phyloP scores from a whole-genome alignment of 2,797 vertebrate genomes.

The Pachyuromys duprasi region DNA sequence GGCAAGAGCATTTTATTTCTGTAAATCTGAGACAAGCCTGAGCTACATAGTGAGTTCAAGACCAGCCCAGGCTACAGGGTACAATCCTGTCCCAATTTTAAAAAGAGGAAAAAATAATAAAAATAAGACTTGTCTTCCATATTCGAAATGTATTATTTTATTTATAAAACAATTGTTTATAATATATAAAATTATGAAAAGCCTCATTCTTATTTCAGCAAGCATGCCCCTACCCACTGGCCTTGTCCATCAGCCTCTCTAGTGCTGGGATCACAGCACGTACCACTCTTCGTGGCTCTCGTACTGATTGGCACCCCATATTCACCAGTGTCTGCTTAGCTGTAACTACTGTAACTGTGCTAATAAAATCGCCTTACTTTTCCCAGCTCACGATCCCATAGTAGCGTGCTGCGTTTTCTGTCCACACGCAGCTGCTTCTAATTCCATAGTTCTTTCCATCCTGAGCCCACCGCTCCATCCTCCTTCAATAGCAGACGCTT shows the following conservation, averaged over 20 bases:
- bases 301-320: neutral
- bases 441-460: neutral
- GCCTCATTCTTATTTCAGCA: conserved; percentile 12
- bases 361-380: neutral
- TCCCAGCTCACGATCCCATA: neutral
- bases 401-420: neutral
- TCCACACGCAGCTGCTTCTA: neutral
- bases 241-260: neutral
- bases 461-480: neutral
- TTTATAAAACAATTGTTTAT: conserved; percentile 35
- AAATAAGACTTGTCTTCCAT: neutral
- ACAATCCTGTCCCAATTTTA: neutral
- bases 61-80: neutral
- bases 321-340: neutral
- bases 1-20: neutral
- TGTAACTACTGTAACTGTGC: neutral
- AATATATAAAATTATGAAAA: neutral
- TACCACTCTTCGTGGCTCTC: neutral
- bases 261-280: neutral
- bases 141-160: conserved; percentile 20
- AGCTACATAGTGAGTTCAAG: neutral
- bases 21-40: neutral
- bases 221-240: neutral
- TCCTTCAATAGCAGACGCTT: neutral
- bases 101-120: neutral